A percentile compares a stretch with the other conserved stretches of the same genome.
Conservation (phyloP, 1,140 invertebrate species). For the Euwallacea fornicatus region DNA sequence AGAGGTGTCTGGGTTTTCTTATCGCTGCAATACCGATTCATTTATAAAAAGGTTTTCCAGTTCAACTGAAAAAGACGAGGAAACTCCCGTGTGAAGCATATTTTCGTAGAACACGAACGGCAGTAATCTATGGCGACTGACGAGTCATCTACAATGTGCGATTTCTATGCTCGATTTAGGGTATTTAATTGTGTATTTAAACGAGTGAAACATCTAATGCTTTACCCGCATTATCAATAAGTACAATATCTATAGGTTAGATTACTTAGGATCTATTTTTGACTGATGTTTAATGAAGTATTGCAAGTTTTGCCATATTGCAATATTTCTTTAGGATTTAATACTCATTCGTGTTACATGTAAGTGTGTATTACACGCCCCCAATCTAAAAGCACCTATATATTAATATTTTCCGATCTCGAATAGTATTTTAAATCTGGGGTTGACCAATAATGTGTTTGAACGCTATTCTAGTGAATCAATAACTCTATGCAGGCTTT, state of each 20-base stretch:
- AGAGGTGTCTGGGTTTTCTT: background rate
- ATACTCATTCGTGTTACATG: background rate
- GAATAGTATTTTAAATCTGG: no score
- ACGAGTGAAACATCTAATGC: background rate
- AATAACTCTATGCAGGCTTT: background rate
- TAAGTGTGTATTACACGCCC: background rate
- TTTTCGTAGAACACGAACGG: background rate
- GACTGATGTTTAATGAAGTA: background rate
- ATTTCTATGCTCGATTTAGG: no score
- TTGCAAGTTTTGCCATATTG: background rate
- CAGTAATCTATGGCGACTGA: background rate
- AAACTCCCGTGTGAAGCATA: slow-evolving; percentile 58
- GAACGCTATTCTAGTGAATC: background rate
- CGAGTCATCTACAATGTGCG: background rate
- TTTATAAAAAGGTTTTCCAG: slow-evolving; percentile 51
- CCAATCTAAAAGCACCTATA: background rate
- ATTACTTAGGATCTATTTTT: background rate
- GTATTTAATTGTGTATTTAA: no score
- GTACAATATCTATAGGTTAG: background rate
- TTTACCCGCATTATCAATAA: background rate
- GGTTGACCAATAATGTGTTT: background rate
- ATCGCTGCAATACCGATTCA: background rate
- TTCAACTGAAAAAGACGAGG: slow-evolving; percentile 63
- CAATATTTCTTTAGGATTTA: slow-evolving; percentile 1
- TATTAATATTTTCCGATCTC: background rate